phyloP scores from a whole-genome alignment of 2,113 vertebrate species.

The Scatophagus argus region DNA sequence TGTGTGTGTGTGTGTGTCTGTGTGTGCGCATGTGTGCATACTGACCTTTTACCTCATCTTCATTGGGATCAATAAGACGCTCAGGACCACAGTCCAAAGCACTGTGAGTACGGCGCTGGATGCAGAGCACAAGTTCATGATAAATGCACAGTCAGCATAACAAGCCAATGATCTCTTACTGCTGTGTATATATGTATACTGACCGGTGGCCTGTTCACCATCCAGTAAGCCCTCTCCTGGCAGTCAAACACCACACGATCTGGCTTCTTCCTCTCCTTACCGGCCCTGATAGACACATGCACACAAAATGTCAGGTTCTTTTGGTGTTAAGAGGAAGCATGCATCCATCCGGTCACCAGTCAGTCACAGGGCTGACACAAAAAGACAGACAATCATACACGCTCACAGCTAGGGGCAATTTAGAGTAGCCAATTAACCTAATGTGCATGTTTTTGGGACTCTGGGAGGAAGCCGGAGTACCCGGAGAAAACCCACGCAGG shows the following conservation, averaged over 20 bases:
- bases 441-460: too few relatives aligned
- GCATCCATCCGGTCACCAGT: too few relatives aligned
- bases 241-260: slow-evolving; percentile 94
- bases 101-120: slow-evolving; percentile 87
- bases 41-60: slow-evolving; percentile 91
- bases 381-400: background rate
- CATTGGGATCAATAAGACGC: slow-evolving; percentile 87
- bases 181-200: too few relatives aligned
- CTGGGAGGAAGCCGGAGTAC: too few relatives aligned
- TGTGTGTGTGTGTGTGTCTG: slow-evolving; percentile 17
- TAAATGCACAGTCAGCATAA: background rate
- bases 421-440: too few relatives aligned
- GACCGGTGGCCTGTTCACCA: slow-evolving; percentile 93
- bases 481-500: too few relatives aligned
- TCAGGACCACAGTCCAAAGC: slow-evolving; percentile 90
- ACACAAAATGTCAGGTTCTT: too few relatives aligned
- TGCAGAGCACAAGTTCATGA: background rate
- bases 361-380: too few relatives aligned
- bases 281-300: slow-evolving; percentile 82
- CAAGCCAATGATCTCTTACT: background rate
- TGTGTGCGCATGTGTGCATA: background rate
- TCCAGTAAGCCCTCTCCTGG: slow-evolving; percentile 98
- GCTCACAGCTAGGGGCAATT: too few relatives aligned
- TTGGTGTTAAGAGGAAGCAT: too few relatives aligned
- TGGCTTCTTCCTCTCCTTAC: slow-evolving; percentile 89